Evolutionary conservation across 2,797 vertebrate genomes (phyloP).

Genomic region (Argyrosomus regius): DNA sequence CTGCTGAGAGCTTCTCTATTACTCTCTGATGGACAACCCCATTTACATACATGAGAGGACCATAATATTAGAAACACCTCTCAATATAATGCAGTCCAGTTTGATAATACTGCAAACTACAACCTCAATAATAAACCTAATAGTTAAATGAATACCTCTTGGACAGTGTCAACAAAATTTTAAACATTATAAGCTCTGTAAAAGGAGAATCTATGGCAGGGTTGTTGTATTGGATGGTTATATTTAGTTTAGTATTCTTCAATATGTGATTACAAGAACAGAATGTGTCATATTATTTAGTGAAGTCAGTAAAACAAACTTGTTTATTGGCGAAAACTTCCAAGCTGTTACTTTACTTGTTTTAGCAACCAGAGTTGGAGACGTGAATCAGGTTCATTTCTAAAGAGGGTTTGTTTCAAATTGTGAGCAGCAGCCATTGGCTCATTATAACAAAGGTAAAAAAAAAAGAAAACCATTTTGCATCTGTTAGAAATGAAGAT

Average conservation of each 20-base stretch:
- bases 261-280: neutral
- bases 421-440: neutral
- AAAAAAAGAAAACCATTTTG: neutral
- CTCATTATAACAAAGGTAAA: conserved; percentile 12
- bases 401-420: neutral
- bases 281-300: neutral
- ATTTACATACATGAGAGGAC: too few species aligned
- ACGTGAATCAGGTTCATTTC: rapidly evolving
- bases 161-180: too few species aligned
- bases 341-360: neutral
- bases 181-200: too few species aligned
- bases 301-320: neutral
- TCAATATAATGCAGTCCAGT: too few species aligned
- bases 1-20: too few species aligned
- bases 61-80: too few species aligned
- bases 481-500: conserved; percentile 17
- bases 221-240: too few species aligned
- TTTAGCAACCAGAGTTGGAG: neutral
- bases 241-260: neutral
- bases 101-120: too few species aligned
- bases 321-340: neutral
- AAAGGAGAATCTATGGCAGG: too few species aligned
- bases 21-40: too few species aligned
- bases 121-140: too few species aligned
- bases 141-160: too few species aligned